Evolutionary conservation across 2,113 vertebrate genomes (phyloP).

Genomic region (Cephalopterus ornatus): DNA sequence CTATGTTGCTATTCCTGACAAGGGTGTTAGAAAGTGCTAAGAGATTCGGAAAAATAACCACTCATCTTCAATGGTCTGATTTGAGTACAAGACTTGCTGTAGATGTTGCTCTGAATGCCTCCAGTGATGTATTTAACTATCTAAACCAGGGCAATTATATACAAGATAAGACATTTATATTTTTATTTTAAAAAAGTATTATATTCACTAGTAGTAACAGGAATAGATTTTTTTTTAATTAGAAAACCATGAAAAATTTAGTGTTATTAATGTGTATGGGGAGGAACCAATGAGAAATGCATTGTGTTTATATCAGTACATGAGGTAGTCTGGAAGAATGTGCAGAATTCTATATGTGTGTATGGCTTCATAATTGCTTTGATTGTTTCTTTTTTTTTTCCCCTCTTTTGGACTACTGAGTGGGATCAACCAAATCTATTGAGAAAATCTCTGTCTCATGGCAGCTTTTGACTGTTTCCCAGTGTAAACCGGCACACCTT

Average conservation of each 20-base stretch:
- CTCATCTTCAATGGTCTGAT: neutral
- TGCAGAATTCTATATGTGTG: neutral
- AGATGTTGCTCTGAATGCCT: neutral
- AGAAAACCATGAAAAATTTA: neutral
- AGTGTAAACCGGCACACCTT: neutral
- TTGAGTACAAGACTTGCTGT: neutral
- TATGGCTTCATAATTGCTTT: neutral
- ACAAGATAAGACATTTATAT: neutral
- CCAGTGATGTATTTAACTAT: neutral
- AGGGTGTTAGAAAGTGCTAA: neutral
- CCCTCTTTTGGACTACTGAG: neutral
- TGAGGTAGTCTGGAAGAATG: neutral
- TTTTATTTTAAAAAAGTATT: neutral
- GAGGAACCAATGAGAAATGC: neutral
- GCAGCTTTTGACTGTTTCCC: neutral
- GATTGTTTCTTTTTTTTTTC: fast-evolving
- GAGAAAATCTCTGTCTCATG: neutral
- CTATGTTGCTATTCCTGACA: neutral
- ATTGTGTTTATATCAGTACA: neutral
- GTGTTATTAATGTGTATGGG: neutral
- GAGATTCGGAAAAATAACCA: neutral
- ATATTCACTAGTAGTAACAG: neutral
- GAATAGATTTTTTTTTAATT: neutral
- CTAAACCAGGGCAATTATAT: neutral
- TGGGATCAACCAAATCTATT: neutral